Evolutionary conservation across 64 coral and sea anemone species (phyloP).

Genomic region (Orbicella faveolata): DNA sequence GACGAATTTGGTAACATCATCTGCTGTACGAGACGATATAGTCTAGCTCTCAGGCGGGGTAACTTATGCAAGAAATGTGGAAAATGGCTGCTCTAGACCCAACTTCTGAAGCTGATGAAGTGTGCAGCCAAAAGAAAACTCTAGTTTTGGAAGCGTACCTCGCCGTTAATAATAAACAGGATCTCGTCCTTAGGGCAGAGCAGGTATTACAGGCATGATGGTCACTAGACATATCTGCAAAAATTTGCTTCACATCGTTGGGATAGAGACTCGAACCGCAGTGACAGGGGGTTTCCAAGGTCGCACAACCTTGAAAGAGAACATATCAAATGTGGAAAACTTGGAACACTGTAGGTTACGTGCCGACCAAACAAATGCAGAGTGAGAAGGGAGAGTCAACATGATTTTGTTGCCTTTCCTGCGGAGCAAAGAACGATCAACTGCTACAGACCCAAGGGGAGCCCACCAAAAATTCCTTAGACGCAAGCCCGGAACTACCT

Average conservation of each 20-base stretch:
- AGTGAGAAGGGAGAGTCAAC: not conserved
- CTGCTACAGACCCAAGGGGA: not conserved
- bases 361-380: not conserved
- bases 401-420: not conserved
- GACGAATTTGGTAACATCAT: conserved; percentile 48
- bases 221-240: not conserved
- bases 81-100: not conserved
- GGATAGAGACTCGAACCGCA: not conserved
- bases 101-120: conserved; percentile 31
- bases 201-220: not conserved
- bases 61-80: no score
- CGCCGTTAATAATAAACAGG: not conserved
- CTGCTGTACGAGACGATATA: conserved; percentile 7
- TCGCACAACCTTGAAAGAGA: not conserved
- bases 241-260: conserved; percentile 7
- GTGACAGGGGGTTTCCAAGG: not conserved
- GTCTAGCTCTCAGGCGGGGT: no score
- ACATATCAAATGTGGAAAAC: no score
- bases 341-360: no score
- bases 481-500: no score
- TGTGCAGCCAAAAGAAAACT: not conserved
- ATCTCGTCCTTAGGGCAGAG: not conserved
- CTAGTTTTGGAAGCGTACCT: not conserved
- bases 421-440: not conserved
- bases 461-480: no score